These are phyloP conservation scores for Isichthys henryi DNA, from an alignment of 2,113 vertebrate genomes.

Conservation along the genomic window DNA sequence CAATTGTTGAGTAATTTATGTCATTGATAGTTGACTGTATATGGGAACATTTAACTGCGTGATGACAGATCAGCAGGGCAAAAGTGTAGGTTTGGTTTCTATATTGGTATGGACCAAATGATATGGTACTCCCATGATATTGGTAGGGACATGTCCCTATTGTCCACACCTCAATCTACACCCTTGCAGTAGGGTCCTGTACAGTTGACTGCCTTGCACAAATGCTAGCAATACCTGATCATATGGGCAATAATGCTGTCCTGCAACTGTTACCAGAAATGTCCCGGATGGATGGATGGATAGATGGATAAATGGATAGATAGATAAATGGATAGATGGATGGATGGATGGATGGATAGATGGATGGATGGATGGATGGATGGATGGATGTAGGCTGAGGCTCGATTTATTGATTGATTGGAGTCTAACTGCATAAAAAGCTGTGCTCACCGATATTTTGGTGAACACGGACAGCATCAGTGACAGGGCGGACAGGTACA, in stretches of 20 bases:
- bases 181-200: neutral
- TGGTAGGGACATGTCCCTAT: neutral
- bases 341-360: neutral
- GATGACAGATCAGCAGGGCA: neutral
- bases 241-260: neutral
- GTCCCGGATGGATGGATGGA: neutral
- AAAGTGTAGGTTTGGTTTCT: neutral
- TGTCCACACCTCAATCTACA: neutral
- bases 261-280: neutral
- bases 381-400: too few relatives aligned
- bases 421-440: too few relatives aligned
- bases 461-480: conserved; percentile 85
- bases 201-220: neutral
- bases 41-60: neutral
- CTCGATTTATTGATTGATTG: neutral
- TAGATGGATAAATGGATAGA: neutral
- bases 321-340: neutral
- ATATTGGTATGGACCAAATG: neutral
- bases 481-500: conserved; percentile 73
- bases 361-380: neutral
- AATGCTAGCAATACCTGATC: neutral
- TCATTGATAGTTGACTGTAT: neutral
- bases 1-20: neutral
- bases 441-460: conserved; percentile 79
- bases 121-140: neutral